These are phyloP conservation scores for Carabus problematicus DNA, from an alignment of 2,888 invertebrate species.

Conservation along the genomic window DNA sequence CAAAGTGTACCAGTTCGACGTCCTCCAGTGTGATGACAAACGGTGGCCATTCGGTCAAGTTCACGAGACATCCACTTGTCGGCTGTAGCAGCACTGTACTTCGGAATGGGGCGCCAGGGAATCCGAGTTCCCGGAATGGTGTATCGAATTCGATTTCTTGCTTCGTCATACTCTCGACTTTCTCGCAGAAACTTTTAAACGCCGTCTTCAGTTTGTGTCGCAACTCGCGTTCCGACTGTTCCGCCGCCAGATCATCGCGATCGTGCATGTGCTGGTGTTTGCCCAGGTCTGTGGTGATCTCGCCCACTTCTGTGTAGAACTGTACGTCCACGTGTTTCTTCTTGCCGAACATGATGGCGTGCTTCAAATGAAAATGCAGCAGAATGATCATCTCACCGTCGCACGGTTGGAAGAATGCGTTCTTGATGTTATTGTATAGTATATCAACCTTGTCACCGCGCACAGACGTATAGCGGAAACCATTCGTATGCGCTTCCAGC, in stretches of 20 bases:
- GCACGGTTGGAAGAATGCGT: slow-evolving; percentile 99
- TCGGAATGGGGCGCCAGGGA: slow-evolving; percentile 96
- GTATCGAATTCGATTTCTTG: slow-evolving; percentile 98
- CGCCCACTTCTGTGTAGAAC: slow-evolving; percentile 99
- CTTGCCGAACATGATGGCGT: slow-evolving; percentile 97
- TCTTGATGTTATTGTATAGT: slow-evolving; percentile 98
- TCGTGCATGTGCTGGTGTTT: slow-evolving; percentile 99
- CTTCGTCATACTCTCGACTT: slow-evolving; percentile 94
- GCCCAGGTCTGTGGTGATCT: slow-evolving; percentile 98
- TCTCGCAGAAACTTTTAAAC: slow-evolving; percentile 98
- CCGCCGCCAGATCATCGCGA: slow-evolving; percentile 96
- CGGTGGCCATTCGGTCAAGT: slow-evolving; percentile 98
- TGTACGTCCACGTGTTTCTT: slow-evolving; percentile 99
- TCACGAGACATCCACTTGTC: slow-evolving; percentile 96
- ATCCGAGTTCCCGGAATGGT: slow-evolving; percentile 97
- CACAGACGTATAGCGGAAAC: slow-evolving; percentile 97
- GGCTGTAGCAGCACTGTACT: slow-evolving; percentile 96
- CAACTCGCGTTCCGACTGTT: slow-evolving; percentile 97
- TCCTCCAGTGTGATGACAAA: slow-evolving; percentile 98
- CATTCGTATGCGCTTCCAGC: slow-evolving; percentile 95
- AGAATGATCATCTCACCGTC: slow-evolving; percentile 99
- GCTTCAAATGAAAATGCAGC: slow-evolving; percentile 97
- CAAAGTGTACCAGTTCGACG: slow-evolving; percentile 97
- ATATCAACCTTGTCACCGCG: slow-evolving; percentile 99
- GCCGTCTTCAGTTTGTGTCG: slow-evolving; percentile 96